Conservation (phyloP, 2,888 invertebrate species). For the Meghimatium bilineatum region DNA sequence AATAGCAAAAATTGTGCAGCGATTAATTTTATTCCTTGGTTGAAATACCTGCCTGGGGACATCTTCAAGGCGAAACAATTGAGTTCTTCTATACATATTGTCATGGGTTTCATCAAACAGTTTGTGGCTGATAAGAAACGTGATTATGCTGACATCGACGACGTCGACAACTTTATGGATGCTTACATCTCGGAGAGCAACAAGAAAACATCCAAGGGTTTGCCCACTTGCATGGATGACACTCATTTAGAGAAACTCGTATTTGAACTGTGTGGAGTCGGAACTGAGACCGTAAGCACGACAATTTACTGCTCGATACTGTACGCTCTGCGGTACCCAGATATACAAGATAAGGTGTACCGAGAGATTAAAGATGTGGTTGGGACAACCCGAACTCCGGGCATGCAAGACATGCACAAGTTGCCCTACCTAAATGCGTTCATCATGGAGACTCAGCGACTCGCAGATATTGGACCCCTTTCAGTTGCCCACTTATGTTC, state of each 20-base stretch:
- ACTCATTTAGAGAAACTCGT: neutral
- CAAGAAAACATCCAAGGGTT: neutral
- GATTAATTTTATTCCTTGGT: slow-evolving; percentile 8
- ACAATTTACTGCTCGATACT: slow-evolving; percentile 76
- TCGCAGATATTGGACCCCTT: no score
- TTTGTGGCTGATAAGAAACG: neutral
- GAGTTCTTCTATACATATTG: neutral
- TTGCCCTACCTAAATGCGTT: no score
- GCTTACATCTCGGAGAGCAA: neutral
- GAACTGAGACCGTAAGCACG: slow-evolving; percentile 85
- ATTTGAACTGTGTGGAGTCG: neutral
- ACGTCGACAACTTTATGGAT: neutral
- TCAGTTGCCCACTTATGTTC: no score
- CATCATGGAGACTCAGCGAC: no score
- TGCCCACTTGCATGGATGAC: neutral
- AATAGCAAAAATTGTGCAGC: neutral
- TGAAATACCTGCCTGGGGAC: slow-evolving; percentile 18
- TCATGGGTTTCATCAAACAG: neutral
- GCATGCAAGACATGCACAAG: slow-evolving; percentile 52
- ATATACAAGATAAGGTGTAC: slow-evolving; percentile 74
- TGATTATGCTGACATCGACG: neutral
- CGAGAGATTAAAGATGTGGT: slow-evolving; percentile 58
- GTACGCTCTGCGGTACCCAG: slow-evolving; percentile 76
- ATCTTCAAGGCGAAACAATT: neutral
- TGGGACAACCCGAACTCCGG: slow-evolving; percentile 65